Evolutionary conservation across 2,113 vertebrate species (phyloP), one percentile per base, ranked within the genome.

Genomic region (Echinops telfairi): DNA sequence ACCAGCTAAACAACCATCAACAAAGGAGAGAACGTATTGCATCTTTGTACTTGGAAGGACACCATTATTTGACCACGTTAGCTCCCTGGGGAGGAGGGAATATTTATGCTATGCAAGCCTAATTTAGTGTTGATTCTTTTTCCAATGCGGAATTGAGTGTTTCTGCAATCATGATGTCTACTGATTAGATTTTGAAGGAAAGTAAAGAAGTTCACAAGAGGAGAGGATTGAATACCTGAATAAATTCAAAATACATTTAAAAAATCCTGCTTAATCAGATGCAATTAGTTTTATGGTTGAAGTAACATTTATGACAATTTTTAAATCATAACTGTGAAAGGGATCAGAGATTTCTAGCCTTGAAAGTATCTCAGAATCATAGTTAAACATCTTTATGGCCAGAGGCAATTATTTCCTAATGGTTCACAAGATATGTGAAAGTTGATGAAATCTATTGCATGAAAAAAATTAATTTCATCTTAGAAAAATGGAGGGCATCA

Each of bases 111-210:
- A 6, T 31, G 57, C 86, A 92, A 43, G 38, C 70, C n/a, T 70
- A 58, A 40, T 73, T 81, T 64, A 33, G 6, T 31, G 23, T 83
- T 15, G 17, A 5, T 20, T 1, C 66, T 58, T 38, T 40, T 29
- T 17, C 60, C 7, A 79, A 43, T 3, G 92, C 85, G 86, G 71
- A 92, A 66, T 19, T 29, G 1, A 8, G 0, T 15, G 62, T 62
- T 87, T 94, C 4, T 60, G 27, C 38, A 71, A 16, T 92, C 94
- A 5, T 89, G 77, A 85, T 70, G 47, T 85, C 33, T 14, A 85
- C 33, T 58, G 6, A 71, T 62, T 90, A 75, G 0, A 22, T 83
- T 82, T 88, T 40, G 38, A 58, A 84, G 20, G 86, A 91, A 85
- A 47, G 43, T 36, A 57, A 70, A 62, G 36, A 76, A 29, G 23